A percentile compares a stretch with the other conserved stretches of the same genome.
phyloP scores from a whole-genome alignment of 2,888 invertebrate genomes.

The Nomada ferruginata region DNA sequence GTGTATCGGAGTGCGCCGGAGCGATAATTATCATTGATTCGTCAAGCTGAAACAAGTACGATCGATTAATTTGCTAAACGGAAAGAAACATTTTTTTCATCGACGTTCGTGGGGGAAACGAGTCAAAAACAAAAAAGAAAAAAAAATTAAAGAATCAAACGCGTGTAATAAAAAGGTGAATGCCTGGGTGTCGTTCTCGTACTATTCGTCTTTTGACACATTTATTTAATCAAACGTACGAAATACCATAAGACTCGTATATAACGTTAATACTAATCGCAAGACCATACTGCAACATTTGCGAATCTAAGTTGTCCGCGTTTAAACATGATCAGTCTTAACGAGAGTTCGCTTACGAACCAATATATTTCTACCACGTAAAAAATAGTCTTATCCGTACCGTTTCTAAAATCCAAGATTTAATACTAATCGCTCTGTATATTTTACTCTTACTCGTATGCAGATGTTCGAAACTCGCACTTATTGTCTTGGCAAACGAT shows the following conservation, averaged over 20 bases:
- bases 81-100: slow-evolving; percentile 1
- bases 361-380: slow-evolving; percentile 10
- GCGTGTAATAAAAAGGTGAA: slow-evolving; percentile 37
- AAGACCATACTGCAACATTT: slow-evolving; percentile 22
- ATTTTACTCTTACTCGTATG: slow-evolving; percentile 7
- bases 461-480: slow-evolving; percentile 30
- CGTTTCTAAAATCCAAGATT: slow-evolving; percentile 5
- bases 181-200: slow-evolving; percentile 51
- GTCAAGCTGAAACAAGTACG: slow-evolving; percentile 45
- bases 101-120: slow-evolving; percentile 8
- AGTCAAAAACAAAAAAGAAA: slow-evolving; percentile 13
- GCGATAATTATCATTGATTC: slow-evolving; percentile 14
- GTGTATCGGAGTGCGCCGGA: not conserved
- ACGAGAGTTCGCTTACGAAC: slow-evolving; percentile 47
- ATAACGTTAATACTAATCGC: slow-evolving; percentile 47
- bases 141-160: not conserved
- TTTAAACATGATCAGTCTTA: slow-evolving; percentile 62
- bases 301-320: slow-evolving; percentile 26
- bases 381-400: slow-evolving; percentile 40
- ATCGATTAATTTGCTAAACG: slow-evolving; percentile 29
- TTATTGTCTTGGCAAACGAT: slow-evolving; percentile 51
- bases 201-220: slow-evolving; percentile 49
- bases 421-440: slow-evolving; percentile 20
- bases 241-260: slow-evolving; percentile 46
- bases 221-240: slow-evolving; percentile 65